Base-by-base conservation (phyloP, 1,140 invertebrate species). In the Apis laboriosa region DNA sequence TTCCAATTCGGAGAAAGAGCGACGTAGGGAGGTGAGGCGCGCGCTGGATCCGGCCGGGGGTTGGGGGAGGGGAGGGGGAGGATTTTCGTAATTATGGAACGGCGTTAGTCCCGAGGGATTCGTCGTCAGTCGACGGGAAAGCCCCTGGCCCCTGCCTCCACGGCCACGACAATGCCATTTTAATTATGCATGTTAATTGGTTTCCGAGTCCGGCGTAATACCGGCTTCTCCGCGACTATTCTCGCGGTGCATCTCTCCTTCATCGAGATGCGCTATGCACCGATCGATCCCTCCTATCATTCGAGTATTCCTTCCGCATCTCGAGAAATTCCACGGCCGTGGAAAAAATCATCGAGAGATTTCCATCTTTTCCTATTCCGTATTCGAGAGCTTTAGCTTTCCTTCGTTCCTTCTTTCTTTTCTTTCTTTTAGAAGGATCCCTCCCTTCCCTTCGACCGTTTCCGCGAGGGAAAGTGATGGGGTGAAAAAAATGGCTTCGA, bases 111-210 rank as follows among this genome's bases (percentile, higher is more conserved):
- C 89, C 91, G 61, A 83, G 90, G 91, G 90, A 92, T 88, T 87
- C 90, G 87, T 91, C 88, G 87, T 92, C 88, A 91, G 88, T 87
- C 85, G 89, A 89, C 88, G 85, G 89, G 88, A 88, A 79, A 87
- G 87, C 86, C 88, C 83, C 79, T 85, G 87, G 34, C 34, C 34
- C 34, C 34, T 86, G 87, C 88, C 78, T 86, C 78, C 60, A 86
- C 90, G 83, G 89, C 90, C 86, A 89, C 89, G 89, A 92, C 90
- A 92, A 92, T 93, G 90, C 89, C 92, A 90, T 93, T 92, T 94
- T 93, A 93, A 94, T 94, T 94, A 94, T 93, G 90, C 92, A 93
- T 93, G 93, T 92, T 94, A 94, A 94, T 94, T 93, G 92, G 91
- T 91, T 92, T 92, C 88, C 90, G 89, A 87, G 89, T 88, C 89